phyloP scores from a whole-genome alignment of 2,888 invertebrate genomes.

The Sinelater perroti region DNA sequence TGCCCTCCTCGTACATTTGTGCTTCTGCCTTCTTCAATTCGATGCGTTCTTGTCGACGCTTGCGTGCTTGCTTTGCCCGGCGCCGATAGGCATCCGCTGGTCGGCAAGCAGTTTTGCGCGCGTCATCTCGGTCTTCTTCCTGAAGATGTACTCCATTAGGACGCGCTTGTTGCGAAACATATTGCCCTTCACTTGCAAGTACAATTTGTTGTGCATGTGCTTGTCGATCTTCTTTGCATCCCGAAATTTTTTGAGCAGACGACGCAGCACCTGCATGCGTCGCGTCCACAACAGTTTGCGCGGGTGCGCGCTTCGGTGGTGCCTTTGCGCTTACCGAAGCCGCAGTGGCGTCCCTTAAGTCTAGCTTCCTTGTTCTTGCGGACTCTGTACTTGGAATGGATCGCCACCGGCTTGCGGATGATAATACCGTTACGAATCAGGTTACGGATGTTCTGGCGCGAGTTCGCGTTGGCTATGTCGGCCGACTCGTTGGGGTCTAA shows the following conservation, averaged over 20 bases:
- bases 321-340: slow-evolving; percentile 97
- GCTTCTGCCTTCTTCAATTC: slow-evolving; percentile 82
- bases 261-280: slow-evolving; percentile 91
- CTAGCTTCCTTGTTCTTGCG: slow-evolving; percentile 94
- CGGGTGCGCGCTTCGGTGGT: slow-evolving; percentile 91
- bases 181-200: slow-evolving; percentile 93
- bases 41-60: slow-evolving; percentile 91
- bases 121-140: slow-evolving; percentile 97
- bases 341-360: slow-evolving; percentile 96
- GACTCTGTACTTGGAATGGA: slow-evolving; percentile 94
- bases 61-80: slow-evolving; percentile 93
- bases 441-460: slow-evolving; percentile 96
- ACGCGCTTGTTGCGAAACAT: slow-evolving; percentile 97
- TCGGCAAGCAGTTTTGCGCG: slow-evolving; percentile 93
- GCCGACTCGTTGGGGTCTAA: slow-evolving; percentile 98
- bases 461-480: slow-evolving; percentile 97
- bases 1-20: slow-evolving; percentile 2
- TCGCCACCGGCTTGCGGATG: slow-evolving; percentile 96
- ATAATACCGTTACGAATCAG: slow-evolving; percentile 98
- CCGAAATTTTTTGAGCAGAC: slow-evolving; percentile 90
- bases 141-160: slow-evolving; percentile 98
- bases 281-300: slow-evolving; percentile 81
- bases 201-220: slow-evolving; percentile 94
- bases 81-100: slow-evolving; percentile 96
- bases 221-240: slow-evolving; percentile 97